Base-by-base conservation (phyloP, 2,888 invertebrate genomes). In the Tetragnatha montana region DNA sequence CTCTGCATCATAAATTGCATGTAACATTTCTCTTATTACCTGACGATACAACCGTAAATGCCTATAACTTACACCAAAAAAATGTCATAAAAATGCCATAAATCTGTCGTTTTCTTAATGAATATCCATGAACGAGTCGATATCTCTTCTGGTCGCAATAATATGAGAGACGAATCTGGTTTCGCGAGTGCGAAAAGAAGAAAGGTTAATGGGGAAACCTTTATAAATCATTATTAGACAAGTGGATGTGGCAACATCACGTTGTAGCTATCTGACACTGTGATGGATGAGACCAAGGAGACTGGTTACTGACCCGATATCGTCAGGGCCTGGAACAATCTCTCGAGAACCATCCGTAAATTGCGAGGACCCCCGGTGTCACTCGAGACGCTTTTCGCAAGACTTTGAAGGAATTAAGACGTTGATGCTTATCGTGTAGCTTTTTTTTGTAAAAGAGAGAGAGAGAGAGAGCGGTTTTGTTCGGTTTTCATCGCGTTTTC, bases 151-250 rank as follows among this genome's bases (percentile, higher is more conserved):
- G 60, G 73, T 82, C 50, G 22, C 82, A 74, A 74, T 74, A n/a
- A 68, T 21, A 8, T 60, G 79, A 73, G 74, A 80, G 74, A 73
- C 74, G 86, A 74, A 60, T 60, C 86, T n/a, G n/a, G 50, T 78
- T 81, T 71, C 76, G 21, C 35, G 78, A 85, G 60, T 14, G 81
- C 81, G 51, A 81, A 76, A 81, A 85, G 47, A 81, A 81, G 80
- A 49, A 89, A 89, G 85, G 89, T 89, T 85, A 89, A 89, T 89
- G 81, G 89, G 76, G 81, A 81, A 89, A 71, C 70, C 85, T 85
- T 89, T 89, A 89, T 86, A 89, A 89, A 89, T 89, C 89, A 89
- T 85, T 89, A 85, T 89, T 81, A 89, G 89, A 89, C 89, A 89
- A 85, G 76, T 85, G 60, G 85, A 89, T 89, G 85, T 89, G 81